Base-by-base conservation (phyloP, 2,888 invertebrate genomes). In the Apotomis capreana region DNA sequence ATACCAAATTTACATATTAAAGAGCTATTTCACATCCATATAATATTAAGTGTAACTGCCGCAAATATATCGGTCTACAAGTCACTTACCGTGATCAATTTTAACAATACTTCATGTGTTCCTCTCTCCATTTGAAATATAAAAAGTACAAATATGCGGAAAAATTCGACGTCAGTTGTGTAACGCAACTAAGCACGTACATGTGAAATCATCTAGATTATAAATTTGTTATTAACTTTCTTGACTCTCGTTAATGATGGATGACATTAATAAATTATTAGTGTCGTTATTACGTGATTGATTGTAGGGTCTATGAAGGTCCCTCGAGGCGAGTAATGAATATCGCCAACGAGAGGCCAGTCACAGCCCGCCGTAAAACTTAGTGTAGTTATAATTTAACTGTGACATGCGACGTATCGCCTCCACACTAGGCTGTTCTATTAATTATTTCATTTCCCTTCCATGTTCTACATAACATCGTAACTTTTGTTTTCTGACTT, bases 401-500 rank as follows among this genome's bases (percentile, higher is more conserved):
- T 57, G 80, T 49, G 49, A 49, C 78, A 78, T 78, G 79, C 74
- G 51, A 68, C 57, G 55, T 52, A 15, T 73, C 81, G 81, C 83
- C 85, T 87, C 86, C 87, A 85, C 86, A 80, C 88, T 83, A 84
- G 82, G 78, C 84, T 83, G 79, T 65, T 75, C 70, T 73, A 77
- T 77, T 74, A 74, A 77, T 74, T 77, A 80, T 81, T 80, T 72
- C 75, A 80, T 81, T 80, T 72, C 75, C 73, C 78, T 79, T 80
- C 59, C 76, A 76, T 78, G 80, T 80, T 80, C 78, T 80, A 78
- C 78, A 81, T 78, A 76, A 78, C 74, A 78, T 83, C 79, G 76
- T 82, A 76, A 80, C 76, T 74, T 83, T 81, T 85, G 80, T 83
- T 86, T 86, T 82, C 78, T 81, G 80, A 82, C 80, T 81, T 82